Percentiles rank a stretch among this genome's conserved stretches.
These are phyloP conservation scores for Balanococcus diminutus DNA, from an alignment of 2,888 invertebrate species.

Conservation along the genomic window DNA sequence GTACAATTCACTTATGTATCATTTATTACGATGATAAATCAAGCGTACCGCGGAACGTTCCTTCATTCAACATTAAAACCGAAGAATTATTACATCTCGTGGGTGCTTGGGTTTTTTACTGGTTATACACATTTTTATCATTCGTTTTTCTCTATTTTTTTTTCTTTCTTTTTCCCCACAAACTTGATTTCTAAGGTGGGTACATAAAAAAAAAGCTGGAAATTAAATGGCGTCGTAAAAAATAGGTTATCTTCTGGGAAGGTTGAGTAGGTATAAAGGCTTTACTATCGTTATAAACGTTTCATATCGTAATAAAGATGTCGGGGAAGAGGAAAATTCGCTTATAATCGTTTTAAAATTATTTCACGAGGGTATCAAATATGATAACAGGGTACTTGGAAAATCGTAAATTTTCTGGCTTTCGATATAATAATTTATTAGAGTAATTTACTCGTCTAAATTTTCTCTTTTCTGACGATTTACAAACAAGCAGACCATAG, in stretches of 20 bases:
- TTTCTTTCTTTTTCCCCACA: too few species aligned
- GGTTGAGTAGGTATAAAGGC: too few species aligned
- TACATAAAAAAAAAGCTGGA: too few species aligned
- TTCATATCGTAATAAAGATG: too few species aligned
- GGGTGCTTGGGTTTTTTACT: background rate
- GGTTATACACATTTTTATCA: background rate
- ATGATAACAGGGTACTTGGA: background rate
- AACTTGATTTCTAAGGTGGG: too few species aligned
- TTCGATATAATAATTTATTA: background rate
- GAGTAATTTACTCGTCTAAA: background rate
- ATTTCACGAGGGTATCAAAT: background rate
- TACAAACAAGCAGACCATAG: background rate
- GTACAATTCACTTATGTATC: slow-evolving; percentile 25
- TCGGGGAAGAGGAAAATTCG: background rate
- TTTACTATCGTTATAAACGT: too few species aligned
- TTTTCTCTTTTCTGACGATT: background rate
- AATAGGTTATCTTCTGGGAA: too few species aligned
- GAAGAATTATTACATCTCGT: slow-evolving; percentile 20
- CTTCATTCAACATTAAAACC: slow-evolving; percentile 29
- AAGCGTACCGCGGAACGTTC: background rate
- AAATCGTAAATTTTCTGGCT: background rate
- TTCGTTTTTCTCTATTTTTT: background rate
- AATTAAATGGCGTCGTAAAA: too few species aligned
- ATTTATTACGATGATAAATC: slow-evolving; percentile 29
- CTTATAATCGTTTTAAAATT: background rate